Evolutionary conservation across 1,140 invertebrate species (phyloP).

Genomic region (Latrodectus geometricus): DNA sequence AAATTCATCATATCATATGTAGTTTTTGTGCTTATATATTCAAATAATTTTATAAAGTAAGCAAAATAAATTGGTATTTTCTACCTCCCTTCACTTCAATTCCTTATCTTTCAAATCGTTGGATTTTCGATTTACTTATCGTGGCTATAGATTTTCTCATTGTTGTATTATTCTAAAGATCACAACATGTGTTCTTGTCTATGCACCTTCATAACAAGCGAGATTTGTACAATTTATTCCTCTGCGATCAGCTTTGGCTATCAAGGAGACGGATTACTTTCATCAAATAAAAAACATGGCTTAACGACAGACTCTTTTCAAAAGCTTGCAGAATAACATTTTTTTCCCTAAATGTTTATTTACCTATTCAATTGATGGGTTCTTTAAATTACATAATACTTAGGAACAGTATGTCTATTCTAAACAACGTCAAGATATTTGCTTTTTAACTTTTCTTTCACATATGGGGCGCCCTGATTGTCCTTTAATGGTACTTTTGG

Average conservation of each 20-base stretch:
- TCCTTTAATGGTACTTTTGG: conserved; percentile 52
- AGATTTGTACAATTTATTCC: too few species aligned
- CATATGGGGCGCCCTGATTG: conserved; percentile 38
- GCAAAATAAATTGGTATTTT: too few species aligned
- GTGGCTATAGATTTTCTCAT: too few species aligned
- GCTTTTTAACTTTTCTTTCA: conserved; percentile 27
- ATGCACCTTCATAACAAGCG: too few species aligned
- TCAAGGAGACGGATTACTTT: conserved; percentile 6
- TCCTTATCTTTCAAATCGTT: too few species aligned
- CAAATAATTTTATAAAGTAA: too few species aligned
- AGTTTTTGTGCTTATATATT: too few species aligned
- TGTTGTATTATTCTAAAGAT: too few species aligned
- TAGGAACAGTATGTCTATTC: conserved; percentile 9
- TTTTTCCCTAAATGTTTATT: conserved; percentile 55
- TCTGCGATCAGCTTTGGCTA: background rate
- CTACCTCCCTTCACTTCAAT: too few species aligned
- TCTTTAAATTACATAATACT: conserved; percentile 55
- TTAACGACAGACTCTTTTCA: background rate
- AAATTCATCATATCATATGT: too few species aligned
- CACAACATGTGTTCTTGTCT: too few species aligned
- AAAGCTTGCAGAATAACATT: background rate
- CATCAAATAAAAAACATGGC: conserved; percentile 24
- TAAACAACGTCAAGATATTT: conserved; percentile 36
- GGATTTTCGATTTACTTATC: too few species aligned
- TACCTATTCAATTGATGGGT: conserved; percentile 53